Percentiles rank a stretch among this genome's conserved stretches.
phyloP scores from a whole-genome alignment of 2,113 vertebrate genomes.

The Oxyura jamaicensis region DNA sequence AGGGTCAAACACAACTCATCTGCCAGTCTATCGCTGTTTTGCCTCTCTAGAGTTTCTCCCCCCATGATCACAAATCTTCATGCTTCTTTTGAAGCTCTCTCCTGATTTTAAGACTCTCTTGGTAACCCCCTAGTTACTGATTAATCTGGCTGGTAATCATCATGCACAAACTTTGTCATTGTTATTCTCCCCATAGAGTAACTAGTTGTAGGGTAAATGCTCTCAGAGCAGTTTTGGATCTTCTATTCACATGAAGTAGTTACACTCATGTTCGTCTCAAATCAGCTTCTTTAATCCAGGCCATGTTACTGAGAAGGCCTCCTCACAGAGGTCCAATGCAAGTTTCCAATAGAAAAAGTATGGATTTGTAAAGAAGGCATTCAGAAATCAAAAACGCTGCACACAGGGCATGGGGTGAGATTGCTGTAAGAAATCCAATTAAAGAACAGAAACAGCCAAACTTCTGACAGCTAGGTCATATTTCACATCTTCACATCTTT shows the following conservation, averaged over 20 bases:
- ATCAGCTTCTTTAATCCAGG: background rate
- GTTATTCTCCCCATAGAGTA: background rate
- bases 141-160: background rate
- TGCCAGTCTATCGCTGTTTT: too few relatives aligned
- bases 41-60: background rate
- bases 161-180: background rate
- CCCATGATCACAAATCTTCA: background rate
- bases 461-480: background rate
- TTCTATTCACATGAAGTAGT: background rate
- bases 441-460: background rate
- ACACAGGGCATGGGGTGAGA: background rate
- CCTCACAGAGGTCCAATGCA: background rate
- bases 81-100: background rate
- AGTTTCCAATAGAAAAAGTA: background rate
- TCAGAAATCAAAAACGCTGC: background rate
- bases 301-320: background rate
- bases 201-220: background rate
- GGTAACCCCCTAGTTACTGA: background rate
- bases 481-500: rapidly evolving
- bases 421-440: background rate
- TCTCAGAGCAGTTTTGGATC: background rate
- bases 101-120: background rate
- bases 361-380: background rate
- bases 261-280: background rate
- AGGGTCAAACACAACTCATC: background rate